These are phyloP conservation scores for Mastomys natalensis DNA, from an alignment of 2,113 vertebrate genomes.

Conservation along the genomic window DNA sequence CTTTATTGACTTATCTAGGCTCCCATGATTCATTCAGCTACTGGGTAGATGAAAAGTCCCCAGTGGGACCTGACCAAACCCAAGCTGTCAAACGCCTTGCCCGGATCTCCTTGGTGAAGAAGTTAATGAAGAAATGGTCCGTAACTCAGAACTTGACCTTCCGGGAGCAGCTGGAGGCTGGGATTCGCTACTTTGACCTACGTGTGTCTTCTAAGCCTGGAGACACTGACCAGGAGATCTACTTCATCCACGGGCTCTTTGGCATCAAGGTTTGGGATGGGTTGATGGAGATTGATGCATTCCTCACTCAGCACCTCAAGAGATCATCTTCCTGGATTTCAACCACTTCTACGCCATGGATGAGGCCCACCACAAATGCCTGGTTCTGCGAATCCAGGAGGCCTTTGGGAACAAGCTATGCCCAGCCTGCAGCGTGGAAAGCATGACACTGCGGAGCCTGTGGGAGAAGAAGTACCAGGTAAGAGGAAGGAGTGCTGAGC, in stretches of 20 bases:
- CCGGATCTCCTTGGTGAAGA: conserved; percentile 91
- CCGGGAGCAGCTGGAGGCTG: conserved; percentile 95
- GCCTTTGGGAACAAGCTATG: conserved; percentile 95
- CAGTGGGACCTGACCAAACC: conserved; percentile 93
- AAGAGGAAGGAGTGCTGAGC: not conserved
- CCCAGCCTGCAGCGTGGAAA: conserved; percentile 89
- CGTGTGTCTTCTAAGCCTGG: conserved; percentile 97
- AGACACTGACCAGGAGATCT: conserved; percentile 92
- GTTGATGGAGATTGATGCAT: conserved; percentile 92
- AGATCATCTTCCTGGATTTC: conserved; percentile 97
- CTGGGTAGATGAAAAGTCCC: conserved; percentile 94
- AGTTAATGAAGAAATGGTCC: conserved; percentile 95
- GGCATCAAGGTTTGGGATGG: conserved; percentile 96
- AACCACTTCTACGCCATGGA: conserved; percentile 99
- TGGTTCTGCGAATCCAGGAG: conserved; percentile 91
- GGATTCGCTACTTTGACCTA: conserved; percentile 98
- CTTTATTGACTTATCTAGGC: conserved; percentile 81
- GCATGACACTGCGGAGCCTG: conserved; percentile 91
- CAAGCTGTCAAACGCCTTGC: conserved; percentile 90
- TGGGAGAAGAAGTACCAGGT: conserved; percentile 96
- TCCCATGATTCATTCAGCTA: conserved; percentile 95
- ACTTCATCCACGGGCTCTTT: conserved; percentile 98
- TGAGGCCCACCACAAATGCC: conserved; percentile 91
- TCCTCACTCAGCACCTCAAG: conserved; percentile 90
- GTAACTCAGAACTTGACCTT: conserved; percentile 96